These are phyloP conservation scores for Pyxicephalus adspersus DNA, from an alignment of 2,113 vertebrate species.

Conservation along the genomic window DNA sequence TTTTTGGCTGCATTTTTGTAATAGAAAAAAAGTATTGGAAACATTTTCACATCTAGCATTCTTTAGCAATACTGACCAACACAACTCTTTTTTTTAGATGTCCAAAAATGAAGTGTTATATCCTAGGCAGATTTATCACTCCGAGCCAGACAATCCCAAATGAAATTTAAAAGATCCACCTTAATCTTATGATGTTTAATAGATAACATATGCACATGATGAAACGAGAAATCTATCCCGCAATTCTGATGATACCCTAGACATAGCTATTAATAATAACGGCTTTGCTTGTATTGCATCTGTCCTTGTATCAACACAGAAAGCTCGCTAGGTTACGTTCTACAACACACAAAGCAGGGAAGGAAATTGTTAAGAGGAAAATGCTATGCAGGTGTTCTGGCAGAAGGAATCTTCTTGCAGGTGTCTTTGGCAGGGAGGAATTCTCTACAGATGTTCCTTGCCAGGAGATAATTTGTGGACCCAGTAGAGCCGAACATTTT, in stretches of 20 bases:
- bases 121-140: constrained; percentile 6
- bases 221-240: constrained; percentile 18
- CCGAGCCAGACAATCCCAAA: not conserved
- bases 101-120: not conserved
- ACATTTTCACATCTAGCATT: no score
- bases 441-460: constrained; percentile 20
- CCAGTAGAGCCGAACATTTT: not conserved
- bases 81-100: not conserved
- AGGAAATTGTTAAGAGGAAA: constrained; percentile 25
- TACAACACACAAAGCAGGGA: not conserved
- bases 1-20: no score
- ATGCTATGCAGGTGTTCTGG: constrained; percentile 40
- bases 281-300: constrained; percentile 3
- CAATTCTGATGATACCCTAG: not conserved
- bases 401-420: constrained; percentile 28
- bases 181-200: constrained; percentile 28
- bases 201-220: constrained; percentile 32
- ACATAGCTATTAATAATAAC: constrained; percentile 22
- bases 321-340: constrained; percentile 15
- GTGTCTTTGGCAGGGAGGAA: constrained; percentile 16
- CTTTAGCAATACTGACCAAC: no score
- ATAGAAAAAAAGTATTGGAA: no score
- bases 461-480: not conserved
- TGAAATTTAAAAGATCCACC: constrained; percentile 24
- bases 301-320: not conserved